A percentile compares a stretch with the other conserved stretches of the same genome.
Evolutionary conservation across 1,140 invertebrate genomes (phyloP).

Genomic region (Drusus annulatus): DNA sequence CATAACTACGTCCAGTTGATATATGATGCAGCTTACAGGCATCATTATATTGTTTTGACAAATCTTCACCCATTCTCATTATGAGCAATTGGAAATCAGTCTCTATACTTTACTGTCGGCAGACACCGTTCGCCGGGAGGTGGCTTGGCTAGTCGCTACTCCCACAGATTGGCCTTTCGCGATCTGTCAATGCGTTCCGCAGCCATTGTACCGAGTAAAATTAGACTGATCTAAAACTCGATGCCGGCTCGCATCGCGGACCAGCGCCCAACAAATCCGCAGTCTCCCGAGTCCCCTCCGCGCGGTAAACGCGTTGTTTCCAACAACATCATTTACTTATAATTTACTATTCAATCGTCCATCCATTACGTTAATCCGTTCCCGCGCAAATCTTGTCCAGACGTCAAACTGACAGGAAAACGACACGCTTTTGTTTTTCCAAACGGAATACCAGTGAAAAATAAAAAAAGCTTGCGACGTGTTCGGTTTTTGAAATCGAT

Average conservation of each 20-base stretch:
- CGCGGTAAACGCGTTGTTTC: slow-evolving; percentile 70
- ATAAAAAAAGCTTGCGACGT: background rate
- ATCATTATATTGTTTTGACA: no score
- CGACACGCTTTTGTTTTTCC: slow-evolving; percentile 15
- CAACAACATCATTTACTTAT: slow-evolving; percentile 51
- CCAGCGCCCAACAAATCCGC: slow-evolving; percentile 55
- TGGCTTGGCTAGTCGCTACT: background rate
- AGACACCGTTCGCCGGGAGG: background rate
- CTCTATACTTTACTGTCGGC: background rate
- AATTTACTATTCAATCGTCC: slow-evolving; percentile 28
- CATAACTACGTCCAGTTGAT: no score
- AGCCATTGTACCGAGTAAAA: slow-evolving; percentile 57
- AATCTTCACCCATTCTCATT: no score
- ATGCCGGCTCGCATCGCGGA: slow-evolving; percentile 21
- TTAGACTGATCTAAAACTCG: slow-evolving; percentile 54
- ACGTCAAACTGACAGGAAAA: slow-evolving; percentile 1
- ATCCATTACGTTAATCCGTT: background rate
- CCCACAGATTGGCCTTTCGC: slow-evolving; percentile 39
- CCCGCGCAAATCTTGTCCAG: background rate
- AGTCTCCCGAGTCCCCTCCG: slow-evolving; percentile 72
- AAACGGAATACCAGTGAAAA: background rate
- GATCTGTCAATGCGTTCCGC: slow-evolving; percentile 37
- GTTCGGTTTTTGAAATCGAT: slow-evolving; percentile 31
- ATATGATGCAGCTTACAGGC: no score
- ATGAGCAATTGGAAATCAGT: background rate